These are phyloP conservation scores for Asteroscopus sphinx DNA, from an alignment of 2,888 invertebrate species.

Conservation along the genomic window DNA sequence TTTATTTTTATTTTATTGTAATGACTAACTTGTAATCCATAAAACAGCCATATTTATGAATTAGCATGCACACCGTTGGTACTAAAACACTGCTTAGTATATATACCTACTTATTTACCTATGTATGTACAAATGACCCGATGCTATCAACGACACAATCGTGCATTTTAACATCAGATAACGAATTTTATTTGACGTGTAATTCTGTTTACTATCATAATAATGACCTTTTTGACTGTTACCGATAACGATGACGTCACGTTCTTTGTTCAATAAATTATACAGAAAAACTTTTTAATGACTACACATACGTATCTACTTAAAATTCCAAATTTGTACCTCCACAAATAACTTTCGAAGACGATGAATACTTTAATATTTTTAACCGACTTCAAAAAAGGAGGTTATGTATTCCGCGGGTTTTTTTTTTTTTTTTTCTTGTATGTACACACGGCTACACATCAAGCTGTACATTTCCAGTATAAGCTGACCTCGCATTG, in stretches of 20 bases:
- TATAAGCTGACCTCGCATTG: no score
- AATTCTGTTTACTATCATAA: slow-evolving; percentile 33
- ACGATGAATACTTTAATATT: not conserved
- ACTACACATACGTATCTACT: no score
- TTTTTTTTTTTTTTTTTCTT: no score
- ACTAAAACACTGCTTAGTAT: slow-evolving; percentile 11
- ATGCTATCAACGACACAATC: slow-evolving; percentile 40
- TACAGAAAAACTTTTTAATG: slow-evolving; percentile 6
- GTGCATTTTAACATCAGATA: slow-evolving; percentile 53
- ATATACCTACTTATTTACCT: slow-evolving; percentile 17
- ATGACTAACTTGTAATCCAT: no score
- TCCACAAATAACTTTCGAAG: not conserved
- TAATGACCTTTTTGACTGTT: slow-evolving; percentile 42
- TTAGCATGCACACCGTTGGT: slow-evolving; percentile 20
- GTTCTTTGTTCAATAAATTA: slow-evolving; percentile 23
- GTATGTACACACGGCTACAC: no score
- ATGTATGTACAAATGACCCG: slow-evolving; percentile 41
- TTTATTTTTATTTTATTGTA: no score
- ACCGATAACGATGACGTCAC: slow-evolving; percentile 21
- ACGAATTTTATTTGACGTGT: slow-evolving; percentile 44
- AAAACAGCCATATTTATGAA: slow-evolving; percentile 26
- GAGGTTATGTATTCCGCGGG: no score
- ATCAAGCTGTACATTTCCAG: no score
- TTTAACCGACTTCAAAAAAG: no score
- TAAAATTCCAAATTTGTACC: not conserved